A percentile compares a stretch with the other conserved stretches of the same genome.
Conservation (phyloP, 2,113 vertebrate species). For the Corythornis cristatus region DNA sequence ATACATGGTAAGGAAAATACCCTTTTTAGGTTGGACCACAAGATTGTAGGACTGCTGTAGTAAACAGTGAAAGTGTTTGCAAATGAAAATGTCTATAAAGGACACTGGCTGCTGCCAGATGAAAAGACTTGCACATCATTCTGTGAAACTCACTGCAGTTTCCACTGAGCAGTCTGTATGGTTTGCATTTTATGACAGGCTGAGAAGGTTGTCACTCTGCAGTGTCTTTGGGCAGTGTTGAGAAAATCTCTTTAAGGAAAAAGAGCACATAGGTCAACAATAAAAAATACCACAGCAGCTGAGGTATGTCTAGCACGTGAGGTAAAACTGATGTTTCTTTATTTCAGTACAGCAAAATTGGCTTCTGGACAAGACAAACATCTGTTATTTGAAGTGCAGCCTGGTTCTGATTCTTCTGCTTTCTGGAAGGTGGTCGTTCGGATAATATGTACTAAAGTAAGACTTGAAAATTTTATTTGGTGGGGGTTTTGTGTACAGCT, state of each 20-base stretch:
- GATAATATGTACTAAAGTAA: constrained; percentile 95
- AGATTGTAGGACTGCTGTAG: not conserved
- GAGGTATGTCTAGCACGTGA: not conserved
- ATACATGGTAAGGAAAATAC: not conserved
- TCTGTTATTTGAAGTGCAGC: constrained; percentile 94
- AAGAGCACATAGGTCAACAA: not conserved
- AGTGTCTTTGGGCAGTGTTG: not conserved
- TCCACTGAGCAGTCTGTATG: not conserved
- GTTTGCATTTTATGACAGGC: not conserved
- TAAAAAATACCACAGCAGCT: not conserved
- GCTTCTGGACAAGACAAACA: constrained; percentile 93
- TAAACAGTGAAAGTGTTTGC: not conserved
- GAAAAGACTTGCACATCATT: not conserved
- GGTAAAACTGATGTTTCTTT: not conserved
- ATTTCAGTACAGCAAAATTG: constrained; percentile 87
- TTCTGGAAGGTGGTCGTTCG: constrained; percentile 95
- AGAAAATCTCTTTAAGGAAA: not conserved
- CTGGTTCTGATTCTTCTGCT: constrained; percentile 92
- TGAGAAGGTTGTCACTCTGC: not conserved
- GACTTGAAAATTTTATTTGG: not conserved
- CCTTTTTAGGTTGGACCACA: not conserved
- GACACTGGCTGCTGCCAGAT: not conserved
- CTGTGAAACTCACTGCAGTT: not conserved
- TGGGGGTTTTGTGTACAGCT: not conserved
- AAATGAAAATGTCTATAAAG: not conserved